Conservation (phyloP, 2,113 vertebrate species). For the Phylloscopus trochilus region DNA sequence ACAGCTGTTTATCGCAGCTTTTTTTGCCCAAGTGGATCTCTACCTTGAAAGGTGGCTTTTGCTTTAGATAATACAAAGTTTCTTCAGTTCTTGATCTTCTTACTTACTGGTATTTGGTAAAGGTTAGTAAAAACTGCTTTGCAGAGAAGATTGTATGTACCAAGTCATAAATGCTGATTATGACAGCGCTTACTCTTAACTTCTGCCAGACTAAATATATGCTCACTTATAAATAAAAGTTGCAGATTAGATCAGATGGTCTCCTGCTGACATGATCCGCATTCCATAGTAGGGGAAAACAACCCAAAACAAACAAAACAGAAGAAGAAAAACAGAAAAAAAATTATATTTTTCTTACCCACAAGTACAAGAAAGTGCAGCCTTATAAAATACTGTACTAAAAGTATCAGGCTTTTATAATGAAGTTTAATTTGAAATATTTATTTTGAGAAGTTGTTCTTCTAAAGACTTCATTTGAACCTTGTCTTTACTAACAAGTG, state of each 20-base stretch:
- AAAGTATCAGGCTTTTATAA: neutral
- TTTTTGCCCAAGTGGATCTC: neutral
- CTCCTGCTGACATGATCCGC: neutral
- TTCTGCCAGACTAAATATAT: conserved; percentile 24
- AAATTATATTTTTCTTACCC: neutral
- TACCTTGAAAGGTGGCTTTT: neutral
- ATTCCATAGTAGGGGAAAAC: neutral
- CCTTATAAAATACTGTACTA: neutral
- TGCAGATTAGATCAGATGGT: neutral
- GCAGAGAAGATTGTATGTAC: neutral
- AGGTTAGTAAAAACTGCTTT: neutral
- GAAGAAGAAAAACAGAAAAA: neutral
- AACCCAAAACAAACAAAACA: neutral
- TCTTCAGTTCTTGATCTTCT: neutral
- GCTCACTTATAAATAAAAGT: neutral
- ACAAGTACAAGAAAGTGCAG: neutral
- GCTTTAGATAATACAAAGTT: neutral
- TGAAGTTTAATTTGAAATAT: neutral
- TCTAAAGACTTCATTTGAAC: neutral
- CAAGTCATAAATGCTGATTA: neutral
- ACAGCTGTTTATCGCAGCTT: neutral
- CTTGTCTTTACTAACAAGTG: neutral
- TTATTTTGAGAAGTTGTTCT: neutral
- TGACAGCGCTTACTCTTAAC: neutral
- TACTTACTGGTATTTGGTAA: neutral